phyloP scores from a whole-genome alignment of 1,140 invertebrate genomes.

The Lordiphosa collinella region DNA sequence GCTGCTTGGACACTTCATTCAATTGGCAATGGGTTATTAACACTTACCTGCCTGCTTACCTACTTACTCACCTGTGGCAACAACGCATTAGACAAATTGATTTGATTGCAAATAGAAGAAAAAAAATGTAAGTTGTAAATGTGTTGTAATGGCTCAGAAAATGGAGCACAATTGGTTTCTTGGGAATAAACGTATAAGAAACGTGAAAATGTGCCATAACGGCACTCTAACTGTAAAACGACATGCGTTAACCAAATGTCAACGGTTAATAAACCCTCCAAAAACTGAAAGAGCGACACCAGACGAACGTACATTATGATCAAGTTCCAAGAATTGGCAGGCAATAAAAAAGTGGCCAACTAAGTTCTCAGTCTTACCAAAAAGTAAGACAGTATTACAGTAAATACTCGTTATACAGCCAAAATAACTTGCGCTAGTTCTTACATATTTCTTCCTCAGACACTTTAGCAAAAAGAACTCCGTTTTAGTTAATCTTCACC shows the following conservation, averaged over 20 bases:
- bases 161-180: slow-evolving; percentile 48
- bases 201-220: slow-evolving; percentile 71
- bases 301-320: slow-evolving; percentile 15
- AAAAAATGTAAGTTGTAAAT: slow-evolving; percentile 5
- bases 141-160: slow-evolving; percentile 54
- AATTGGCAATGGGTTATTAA: slow-evolving; percentile 64
- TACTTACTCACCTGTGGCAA: slow-evolving; percentile 59
- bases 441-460: no score
- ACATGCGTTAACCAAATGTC: slow-evolving; percentile 70
- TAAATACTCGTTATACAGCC: slow-evolving; percentile 9
- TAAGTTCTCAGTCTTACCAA: background rate
- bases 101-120: slow-evolving; percentile 63
- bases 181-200: slow-evolving; percentile 50
- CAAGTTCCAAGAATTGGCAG: slow-evolving; percentile 60
- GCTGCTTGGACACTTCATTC: slow-evolving; percentile 44
- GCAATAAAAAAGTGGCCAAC: slow-evolving; percentile 38
- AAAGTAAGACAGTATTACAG: background rate
- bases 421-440: no score
- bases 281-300: slow-evolving; percentile 3
- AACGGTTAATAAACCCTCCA: slow-evolving; percentile 63
- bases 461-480: no score
- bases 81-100: slow-evolving; percentile 78
- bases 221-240: slow-evolving; percentile 66
- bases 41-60: slow-evolving; percentile 49
- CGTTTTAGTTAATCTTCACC: slow-evolving; percentile 14